Evolutionary conservation across 2,888 invertebrate genomes (phyloP).

Genomic region (Cheiracanthium punctorium): DNA sequence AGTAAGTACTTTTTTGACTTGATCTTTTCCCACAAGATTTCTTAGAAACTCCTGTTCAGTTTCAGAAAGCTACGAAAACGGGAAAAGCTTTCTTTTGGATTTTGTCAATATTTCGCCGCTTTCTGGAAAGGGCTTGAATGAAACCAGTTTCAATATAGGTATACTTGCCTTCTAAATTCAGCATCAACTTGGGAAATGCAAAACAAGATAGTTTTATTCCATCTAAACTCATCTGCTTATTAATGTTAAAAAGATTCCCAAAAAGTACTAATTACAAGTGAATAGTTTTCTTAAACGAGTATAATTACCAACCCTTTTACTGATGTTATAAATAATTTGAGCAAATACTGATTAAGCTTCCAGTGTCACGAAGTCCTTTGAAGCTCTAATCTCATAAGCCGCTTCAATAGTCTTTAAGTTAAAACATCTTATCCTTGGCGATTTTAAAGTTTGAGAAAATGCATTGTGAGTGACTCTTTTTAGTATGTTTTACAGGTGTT

Average conservation of each 20-base stretch:
- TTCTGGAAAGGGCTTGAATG: not conserved
- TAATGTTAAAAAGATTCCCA: no score
- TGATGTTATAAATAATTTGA: not conserved
- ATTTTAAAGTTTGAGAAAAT: constrained; percentile 28
- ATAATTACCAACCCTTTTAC: constrained; percentile 34
- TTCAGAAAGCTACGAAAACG: not conserved
- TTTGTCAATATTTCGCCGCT: not conserved
- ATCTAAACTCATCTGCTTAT: no score
- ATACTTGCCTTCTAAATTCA: no score
- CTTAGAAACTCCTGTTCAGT: not conserved
- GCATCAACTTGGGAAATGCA: no score
- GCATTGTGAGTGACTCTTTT: constrained; percentile 1
- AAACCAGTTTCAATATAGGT: no score
- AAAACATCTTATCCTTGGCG: constrained; percentile 27
- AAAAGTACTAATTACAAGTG: no score
- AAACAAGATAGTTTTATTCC: no score
- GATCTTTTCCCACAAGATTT: not conserved
- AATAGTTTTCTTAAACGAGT: constrained; percentile 33
- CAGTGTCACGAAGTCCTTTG: constrained; percentile 38
- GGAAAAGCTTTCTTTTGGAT: not conserved
- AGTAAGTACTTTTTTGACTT: not conserved
- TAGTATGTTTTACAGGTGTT: constrained; percentile 25
- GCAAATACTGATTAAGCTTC: constrained; percentile 20
- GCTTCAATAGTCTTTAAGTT: constrained; percentile 40
- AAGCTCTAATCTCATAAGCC: constrained; percentile 52